Conservation (phyloP, 2,797 vertebrate genomes). For the Oreonectes daqikongensis region DNA sequence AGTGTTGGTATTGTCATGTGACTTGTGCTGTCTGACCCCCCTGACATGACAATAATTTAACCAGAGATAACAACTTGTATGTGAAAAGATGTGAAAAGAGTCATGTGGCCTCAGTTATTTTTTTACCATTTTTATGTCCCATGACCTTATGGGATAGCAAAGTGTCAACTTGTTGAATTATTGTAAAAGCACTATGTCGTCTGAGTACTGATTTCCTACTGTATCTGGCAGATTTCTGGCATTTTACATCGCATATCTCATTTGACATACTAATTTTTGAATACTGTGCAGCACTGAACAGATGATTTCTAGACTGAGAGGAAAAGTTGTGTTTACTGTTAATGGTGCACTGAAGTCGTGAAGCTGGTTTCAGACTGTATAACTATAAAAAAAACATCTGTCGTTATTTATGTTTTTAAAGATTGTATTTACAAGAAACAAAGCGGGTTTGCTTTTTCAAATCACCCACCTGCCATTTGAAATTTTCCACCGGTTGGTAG, state of each 20-base stretch:
- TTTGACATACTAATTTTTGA: slow-evolving; percentile 3
- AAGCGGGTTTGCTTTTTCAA: not conserved
- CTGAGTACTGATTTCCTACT: not conserved
- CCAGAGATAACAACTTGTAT: too few relatives aligned
- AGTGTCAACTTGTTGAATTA: not conserved
- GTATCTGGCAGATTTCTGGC: too few relatives aligned
- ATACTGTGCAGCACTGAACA: slow-evolving; percentile 2
- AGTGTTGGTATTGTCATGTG: too few relatives aligned
- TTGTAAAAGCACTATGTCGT: not conserved
- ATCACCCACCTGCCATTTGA: slow-evolving; percentile 13
- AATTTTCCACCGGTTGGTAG: slow-evolving; percentile 39
- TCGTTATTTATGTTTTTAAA: too few relatives aligned
- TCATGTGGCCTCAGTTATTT: not conserved
- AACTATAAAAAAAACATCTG: not conserved
- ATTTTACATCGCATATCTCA: too few relatives aligned
- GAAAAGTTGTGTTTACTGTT: not conserved
- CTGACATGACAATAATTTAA: too few relatives aligned
- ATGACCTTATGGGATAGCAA: not conserved
- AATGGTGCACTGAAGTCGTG: not conserved
- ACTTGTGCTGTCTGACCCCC: too few relatives aligned
- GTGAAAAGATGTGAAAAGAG: too few relatives aligned
- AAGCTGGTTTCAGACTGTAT: not conserved
- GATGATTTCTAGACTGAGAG: not conserved
- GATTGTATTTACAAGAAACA: too few relatives aligned
- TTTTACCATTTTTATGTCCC: not conserved